A percentile compares a stretch with the other conserved stretches of the same genome.
Evolutionary conservation across 1,140 invertebrate genomes (phyloP).

Genomic region (Diabrotica virgifera): DNA sequence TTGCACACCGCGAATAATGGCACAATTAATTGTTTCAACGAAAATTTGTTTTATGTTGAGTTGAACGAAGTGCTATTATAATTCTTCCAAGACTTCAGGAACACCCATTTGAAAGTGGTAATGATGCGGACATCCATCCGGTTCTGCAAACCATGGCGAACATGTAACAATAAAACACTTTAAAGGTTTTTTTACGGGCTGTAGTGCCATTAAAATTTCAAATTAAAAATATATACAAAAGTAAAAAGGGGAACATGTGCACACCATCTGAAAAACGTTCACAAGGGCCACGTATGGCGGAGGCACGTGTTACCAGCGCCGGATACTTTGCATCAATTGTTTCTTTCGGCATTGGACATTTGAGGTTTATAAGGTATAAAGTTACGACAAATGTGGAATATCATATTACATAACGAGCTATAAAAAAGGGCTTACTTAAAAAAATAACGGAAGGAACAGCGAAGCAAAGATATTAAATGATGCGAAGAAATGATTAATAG

Average conservation of each 20-base stretch:
- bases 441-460: too few species aligned
- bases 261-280: background rate
- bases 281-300: background rate
- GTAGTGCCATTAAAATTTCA: background rate
- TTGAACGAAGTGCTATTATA: too few species aligned
- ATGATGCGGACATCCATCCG: background rate
- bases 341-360: background rate
- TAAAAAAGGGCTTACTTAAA: too few species aligned
- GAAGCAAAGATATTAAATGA: too few species aligned
- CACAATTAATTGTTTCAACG: too few species aligned
- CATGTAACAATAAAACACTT: background rate
- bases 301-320: background rate
- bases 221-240: background rate
- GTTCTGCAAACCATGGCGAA: background rate
- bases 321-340: conserved; percentile 1
- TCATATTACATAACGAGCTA: too few species aligned
- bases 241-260: background rate
- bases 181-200: background rate
- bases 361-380: too few species aligned
- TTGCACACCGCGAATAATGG: too few species aligned
- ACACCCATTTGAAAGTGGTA: background rate
- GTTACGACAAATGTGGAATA: too few species aligned
- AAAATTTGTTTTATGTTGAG: too few species aligned
- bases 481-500: too few species aligned
- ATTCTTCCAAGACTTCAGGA: too few species aligned